A percentile compares a stretch with the other conserved stretches of the same genome.
These are phyloP conservation scores for Sminthopsis crassicaudata DNA, from an alignment of 2,113 vertebrate genomes.

Conservation along the genomic window DNA sequence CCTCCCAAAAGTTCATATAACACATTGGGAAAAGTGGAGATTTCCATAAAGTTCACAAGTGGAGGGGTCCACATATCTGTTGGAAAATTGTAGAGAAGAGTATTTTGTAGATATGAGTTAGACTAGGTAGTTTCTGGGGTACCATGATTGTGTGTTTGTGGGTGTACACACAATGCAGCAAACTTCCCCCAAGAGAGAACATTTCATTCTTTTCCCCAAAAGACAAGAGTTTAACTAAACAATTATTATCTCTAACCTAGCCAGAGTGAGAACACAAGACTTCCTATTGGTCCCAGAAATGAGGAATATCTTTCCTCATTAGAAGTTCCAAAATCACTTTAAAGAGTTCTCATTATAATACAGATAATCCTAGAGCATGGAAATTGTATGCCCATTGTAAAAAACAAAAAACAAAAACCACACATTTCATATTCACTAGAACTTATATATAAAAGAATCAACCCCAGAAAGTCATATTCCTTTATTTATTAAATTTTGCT, in stretches of 20 bases:
- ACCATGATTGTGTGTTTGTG: not conserved
- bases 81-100: not conserved
- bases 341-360: not conserved
- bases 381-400: not conserved
- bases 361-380: not conserved
- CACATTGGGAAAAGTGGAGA: not conserved
- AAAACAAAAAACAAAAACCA: not conserved
- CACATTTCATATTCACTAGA: not conserved
- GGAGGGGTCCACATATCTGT: not conserved
- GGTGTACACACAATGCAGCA: not conserved
- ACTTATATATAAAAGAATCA: not conserved
- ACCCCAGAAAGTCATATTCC: not conserved
- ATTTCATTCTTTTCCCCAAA: not conserved
- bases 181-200: not conserved
- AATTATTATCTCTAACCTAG: not conserved
- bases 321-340: not conserved
- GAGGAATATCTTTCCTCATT: not conserved
- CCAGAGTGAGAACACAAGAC: not conserved
- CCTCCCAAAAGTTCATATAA: not conserved
- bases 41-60: not conserved
- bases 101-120: not conserved
- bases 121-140: not conserved
- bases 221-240: not conserved
- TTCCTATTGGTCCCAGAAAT: not conserved
- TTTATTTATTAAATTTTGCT: not conserved